Evolutionary conservation across 2,797 vertebrate genomes (phyloP).

Genomic region (Melanogrammus aeglefinus): DNA sequence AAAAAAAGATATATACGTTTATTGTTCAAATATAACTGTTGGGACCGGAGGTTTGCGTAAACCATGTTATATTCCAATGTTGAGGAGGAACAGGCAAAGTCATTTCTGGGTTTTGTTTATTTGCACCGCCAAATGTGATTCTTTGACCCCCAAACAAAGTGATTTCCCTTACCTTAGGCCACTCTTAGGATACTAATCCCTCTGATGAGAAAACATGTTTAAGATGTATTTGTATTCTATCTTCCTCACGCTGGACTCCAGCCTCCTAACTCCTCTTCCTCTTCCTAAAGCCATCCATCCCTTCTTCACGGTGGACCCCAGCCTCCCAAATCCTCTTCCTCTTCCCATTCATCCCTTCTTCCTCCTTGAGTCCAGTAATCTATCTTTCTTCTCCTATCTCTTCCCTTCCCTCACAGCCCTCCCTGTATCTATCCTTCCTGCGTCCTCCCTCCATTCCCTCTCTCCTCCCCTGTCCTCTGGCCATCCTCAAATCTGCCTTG

Average conservation of each 20-base stretch:
- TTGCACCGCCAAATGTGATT: neutral
- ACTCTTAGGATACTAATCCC: neutral
- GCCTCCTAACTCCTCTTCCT: neutral
- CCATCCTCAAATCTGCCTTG: neutral
- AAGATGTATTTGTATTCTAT: neutral
- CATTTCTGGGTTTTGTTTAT: neutral
- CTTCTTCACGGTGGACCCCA: neutral
- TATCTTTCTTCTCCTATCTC: no score
- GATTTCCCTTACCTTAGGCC: neutral
- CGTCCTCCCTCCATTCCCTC: neutral
- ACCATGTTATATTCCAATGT: neutral
- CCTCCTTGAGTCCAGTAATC: no score
- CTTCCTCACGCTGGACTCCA: neutral
- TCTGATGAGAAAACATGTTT: neutral
- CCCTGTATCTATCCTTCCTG: neutral
- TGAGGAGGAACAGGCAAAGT: neutral
- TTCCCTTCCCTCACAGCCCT: neutral
- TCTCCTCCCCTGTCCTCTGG: neutral
- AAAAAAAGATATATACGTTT: neutral
- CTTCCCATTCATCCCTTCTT: neutral
- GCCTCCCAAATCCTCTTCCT: neutral
- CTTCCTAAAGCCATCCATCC: no score
- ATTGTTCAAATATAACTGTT: neutral
- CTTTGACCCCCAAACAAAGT: neutral
- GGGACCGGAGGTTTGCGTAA: neutral